Percentiles rank a stretch among this genome's conserved stretches.
Conservation (phyloP, 1,140 invertebrate species). For the Globodera rostochiensis region DNA sequence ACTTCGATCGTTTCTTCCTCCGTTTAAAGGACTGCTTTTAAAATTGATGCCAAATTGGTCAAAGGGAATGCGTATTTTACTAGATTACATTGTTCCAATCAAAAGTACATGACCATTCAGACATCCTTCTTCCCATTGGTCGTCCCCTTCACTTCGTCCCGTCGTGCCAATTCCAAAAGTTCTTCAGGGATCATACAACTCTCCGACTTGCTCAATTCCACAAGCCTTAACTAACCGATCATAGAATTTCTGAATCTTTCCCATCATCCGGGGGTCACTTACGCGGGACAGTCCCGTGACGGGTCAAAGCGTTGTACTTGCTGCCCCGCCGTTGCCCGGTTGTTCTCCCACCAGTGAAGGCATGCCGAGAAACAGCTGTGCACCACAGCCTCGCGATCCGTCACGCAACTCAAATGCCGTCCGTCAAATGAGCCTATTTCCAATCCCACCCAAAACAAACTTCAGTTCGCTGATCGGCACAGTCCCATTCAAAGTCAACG, state of each 20-base stretch:
- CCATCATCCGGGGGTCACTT: not conserved
- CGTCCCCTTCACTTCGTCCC: not conserved
- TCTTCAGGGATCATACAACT: not conserved
- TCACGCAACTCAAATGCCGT: conserved; percentile 2
- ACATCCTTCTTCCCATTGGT: not conserved
- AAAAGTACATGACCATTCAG: too few species aligned
- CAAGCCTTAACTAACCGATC: not conserved
- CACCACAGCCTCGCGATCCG: conserved; percentile 10
- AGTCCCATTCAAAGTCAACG: not conserved
- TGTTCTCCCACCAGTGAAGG: conserved; percentile 17
- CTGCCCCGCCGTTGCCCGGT: not conserved
- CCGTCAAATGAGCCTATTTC: not conserved
- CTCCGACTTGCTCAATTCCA: not conserved
- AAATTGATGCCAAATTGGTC: too few species aligned
- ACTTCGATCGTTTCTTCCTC: too few species aligned
- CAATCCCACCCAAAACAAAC: not conserved
- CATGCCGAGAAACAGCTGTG: conserved; percentile 18
- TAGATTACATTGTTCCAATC: too few species aligned
- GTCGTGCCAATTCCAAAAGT: not conserved
- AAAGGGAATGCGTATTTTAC: too few species aligned
- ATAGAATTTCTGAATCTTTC: not conserved
- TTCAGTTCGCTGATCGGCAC: not conserved
- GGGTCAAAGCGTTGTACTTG: not conserved
- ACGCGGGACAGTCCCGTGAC: not conserved
- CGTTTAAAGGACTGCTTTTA: too few species aligned